Evolutionary conservation across 2,888 invertebrate species (phyloP), one percentile per base, ranked within the genome.

Genomic region (Frankliniella intonsa): DNA sequence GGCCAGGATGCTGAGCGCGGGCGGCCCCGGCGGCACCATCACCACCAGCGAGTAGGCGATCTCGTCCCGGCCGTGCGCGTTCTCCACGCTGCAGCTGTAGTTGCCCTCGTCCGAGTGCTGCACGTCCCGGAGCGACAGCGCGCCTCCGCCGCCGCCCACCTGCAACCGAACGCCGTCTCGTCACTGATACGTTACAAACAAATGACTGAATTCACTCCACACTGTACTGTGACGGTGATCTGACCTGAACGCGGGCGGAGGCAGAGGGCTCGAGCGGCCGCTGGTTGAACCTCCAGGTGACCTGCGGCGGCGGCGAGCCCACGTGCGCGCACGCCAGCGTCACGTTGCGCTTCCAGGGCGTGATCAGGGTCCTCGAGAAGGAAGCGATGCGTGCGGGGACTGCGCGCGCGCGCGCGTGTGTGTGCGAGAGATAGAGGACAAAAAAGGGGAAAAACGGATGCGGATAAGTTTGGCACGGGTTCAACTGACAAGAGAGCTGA

Each of bases 311-410:
- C 0, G 97, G 96, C 1, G 93, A 90, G 3, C 97, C 97, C 0
- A 97, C 96, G 87, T 94, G 93, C 85, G 93, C 92, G 86, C 97
- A 97, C 0, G 94, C 93, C 62, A 97, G 88, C 50, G 92, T 92
- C 65, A 97, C 92, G 85, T 95, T 93, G 87, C 94, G 94, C 86
- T 96, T 96, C 96, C 97, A 97, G 1, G 96, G 95, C 9, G 93
- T 94, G 50, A 94, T 91, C 84, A 94, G 92, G 85, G 92, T 91
- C 84, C 92, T 91, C 85, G 95, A 95, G 88, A 97, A 97, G 81
- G 96, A 96, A 5, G 96, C 94, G 87, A 97, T 96, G 87, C 93
- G 91, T 65, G 97, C 97, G 80, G 96, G 94, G 83, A 96, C 96
- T 91, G 90, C 82, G 38, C n/a, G n/a, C n/a, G n/a, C n/a, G n/a